Conservation (phyloP, 2,888 invertebrate genomes). For the Minunthozetes semirufus region DNA sequence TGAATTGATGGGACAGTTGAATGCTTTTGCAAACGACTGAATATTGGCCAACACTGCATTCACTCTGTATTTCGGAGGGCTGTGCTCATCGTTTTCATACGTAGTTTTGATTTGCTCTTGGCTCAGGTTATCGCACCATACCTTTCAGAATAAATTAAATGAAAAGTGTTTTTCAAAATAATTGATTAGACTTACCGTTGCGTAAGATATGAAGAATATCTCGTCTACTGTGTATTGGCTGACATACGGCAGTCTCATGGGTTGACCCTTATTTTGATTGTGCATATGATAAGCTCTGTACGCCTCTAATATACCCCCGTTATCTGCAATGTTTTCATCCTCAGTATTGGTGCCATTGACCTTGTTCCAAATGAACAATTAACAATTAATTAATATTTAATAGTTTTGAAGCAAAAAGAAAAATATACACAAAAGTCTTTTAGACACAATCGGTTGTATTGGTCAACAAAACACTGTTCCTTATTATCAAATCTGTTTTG, state of each 20-base stretch:
- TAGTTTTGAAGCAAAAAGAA: too few relatives aligned
- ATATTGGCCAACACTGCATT: conserved; percentile 29
- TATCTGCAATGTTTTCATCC: conserved; percentile 79
- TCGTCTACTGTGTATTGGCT: conserved; percentile 13
- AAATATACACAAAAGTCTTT: conserved; percentile 54
- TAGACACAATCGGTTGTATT: conserved; percentile 43
- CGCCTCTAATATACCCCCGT: conserved; percentile 73
- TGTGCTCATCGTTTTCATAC: conserved; percentile 14
- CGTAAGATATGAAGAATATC: conserved; percentile 67
- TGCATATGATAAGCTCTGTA: conserved; percentile 57
- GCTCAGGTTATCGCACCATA: conserved; percentile 65
- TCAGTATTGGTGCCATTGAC: conserved; percentile 77
- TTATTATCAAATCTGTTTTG: conserved; percentile 41
- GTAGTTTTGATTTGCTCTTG: too few relatives aligned
- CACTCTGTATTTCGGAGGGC: conserved; percentile 28
- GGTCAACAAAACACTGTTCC: conserved; percentile 43
- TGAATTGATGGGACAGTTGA: conserved; percentile 29
- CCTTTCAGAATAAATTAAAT: conserved; percentile 46
- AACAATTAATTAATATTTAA: too few relatives aligned
- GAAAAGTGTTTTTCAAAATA: neutral
- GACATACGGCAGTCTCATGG: neutral
- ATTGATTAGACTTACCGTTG: conserved; percentile 59
- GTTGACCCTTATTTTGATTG: neutral
- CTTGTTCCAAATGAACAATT: conserved; percentile 24
- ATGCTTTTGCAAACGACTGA: conserved; percentile 13